Base-by-base conservation (phyloP, 2,888 invertebrate genomes). In the Platycnemis pennipes region DNA sequence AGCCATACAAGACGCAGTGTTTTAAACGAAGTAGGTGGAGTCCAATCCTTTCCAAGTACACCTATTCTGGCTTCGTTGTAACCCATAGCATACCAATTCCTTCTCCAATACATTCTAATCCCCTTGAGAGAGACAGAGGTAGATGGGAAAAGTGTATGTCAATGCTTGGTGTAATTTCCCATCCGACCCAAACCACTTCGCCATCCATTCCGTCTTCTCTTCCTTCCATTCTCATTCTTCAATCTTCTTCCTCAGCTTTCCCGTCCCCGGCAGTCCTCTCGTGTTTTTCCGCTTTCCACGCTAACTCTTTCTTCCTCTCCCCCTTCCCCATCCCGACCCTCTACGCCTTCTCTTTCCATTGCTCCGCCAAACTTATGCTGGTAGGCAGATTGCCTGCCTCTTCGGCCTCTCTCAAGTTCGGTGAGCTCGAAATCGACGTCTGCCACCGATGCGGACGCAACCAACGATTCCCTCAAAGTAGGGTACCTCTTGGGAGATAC, bases 111-210 rank as follows among this genome's bases (percentile, higher is more conserved):
- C n/a, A n/a, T n/a, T n/a, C n/a, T n/a, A n/a, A n/a, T n/a, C n/a
- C n/a, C n/a, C n/a, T n/a, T n/a, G 49, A 49, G 49, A 37, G 31
- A 37, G 77, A 8, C 31, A 31, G 77, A 26, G n/a, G 13, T n/a
- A n/a, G 31, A 69, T 31, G 91, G 63, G 56, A 91, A 63, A 56
- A 91, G 91, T 69, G 63, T 91, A 91, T 91, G 91, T 63, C 91
- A 69, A 91, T 91, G 91, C 63, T 91, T 69, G 91, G 91, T 69
- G 63, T 91, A 91, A 63, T 91, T 42, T 91, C 91, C 42, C n/a
- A 91, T 91, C 45, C 91, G 8, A 63, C 91, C 45, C 3, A n/a
- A 44, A 8, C 91, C 91, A 26, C 56, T 63, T 91, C 44, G 19
- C 91, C 11, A n/a, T 37, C 49, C 31, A 77, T 77, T 77, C 19